Evolutionary conservation across 2,113 vertebrate genomes (phyloP).

Genomic region (Nymphicus hollandicus): DNA sequence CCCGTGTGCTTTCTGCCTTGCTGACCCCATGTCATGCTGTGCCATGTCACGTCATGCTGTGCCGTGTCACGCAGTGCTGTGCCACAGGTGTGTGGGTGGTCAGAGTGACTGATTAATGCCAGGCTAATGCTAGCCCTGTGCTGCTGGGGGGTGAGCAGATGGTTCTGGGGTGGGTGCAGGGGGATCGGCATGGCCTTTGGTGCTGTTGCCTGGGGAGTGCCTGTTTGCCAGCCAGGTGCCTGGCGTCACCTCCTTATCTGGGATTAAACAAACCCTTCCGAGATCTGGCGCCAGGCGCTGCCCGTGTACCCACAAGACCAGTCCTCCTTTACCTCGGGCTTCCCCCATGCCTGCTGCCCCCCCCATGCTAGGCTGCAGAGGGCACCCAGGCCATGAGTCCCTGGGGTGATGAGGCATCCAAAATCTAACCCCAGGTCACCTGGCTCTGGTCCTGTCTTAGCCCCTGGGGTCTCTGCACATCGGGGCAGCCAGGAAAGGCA

Average conservation of each 20-base stretch:
- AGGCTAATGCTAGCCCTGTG: background rate
- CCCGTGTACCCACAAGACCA: background rate
- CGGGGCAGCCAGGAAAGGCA: accelerated
- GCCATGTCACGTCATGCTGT: background rate
- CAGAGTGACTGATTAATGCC: background rate
- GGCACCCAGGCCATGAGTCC: background rate
- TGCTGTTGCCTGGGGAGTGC: background rate
- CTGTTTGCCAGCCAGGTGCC: background rate
- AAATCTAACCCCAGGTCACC: background rate
- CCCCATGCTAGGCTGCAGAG: background rate
- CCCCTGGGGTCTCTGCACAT: accelerated
- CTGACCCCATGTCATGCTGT: background rate
- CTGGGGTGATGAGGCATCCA: background rate
- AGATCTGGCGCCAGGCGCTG: background rate
- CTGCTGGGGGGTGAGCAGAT: background rate
- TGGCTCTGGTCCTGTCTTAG: accelerated
- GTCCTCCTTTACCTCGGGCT: accelerated
- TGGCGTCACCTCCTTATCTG: background rate
- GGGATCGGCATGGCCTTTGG: background rate
- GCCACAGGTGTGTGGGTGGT: background rate
- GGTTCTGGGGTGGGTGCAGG: background rate
- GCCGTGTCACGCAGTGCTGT: background rate
- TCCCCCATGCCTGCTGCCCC: background rate
- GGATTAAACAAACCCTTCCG: constrained; percentile 29
- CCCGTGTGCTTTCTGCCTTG: accelerated